Evolutionary conservation across 2,113 vertebrate species (phyloP).

Genomic region (Diphyllodes magnificus): DNA sequence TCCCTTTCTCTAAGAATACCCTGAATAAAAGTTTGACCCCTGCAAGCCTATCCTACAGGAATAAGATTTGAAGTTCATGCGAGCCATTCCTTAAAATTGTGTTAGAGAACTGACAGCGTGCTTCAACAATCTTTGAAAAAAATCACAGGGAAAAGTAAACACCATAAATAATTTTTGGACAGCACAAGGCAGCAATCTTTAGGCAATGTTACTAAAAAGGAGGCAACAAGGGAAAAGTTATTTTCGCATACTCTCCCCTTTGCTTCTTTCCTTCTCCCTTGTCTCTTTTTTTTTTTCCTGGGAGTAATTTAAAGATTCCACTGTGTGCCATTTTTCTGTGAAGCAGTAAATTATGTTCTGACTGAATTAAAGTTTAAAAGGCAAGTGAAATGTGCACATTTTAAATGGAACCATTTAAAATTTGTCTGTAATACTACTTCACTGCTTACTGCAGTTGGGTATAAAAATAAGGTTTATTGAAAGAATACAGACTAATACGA

Average conservation of each 20-base stretch:
- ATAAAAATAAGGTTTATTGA: neutral
- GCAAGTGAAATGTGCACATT: neutral
- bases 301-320: neutral
- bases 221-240: neutral
- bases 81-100: neutral
- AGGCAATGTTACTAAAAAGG: neutral
- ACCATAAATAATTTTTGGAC: neutral
- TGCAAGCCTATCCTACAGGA: neutral
- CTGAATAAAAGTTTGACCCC: neutral
- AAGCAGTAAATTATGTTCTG: neutral
- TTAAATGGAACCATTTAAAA: neutral
- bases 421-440: neutral
- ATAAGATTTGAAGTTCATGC: neutral
- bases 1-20: neutral
- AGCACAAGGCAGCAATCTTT: neutral
- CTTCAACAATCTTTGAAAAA: neutral
- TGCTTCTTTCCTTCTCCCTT: accelerated
- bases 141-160: neutral
- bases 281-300: accelerated
- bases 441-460: neutral
- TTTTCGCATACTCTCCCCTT: neutral
- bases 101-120: neutral
- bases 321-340: neutral
- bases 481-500: neutral
- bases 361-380: neutral